Evolutionary conservation across 2,113 vertebrate genomes (phyloP), one percentile per base, ranked within the genome.

Genomic region (Sturnira hondurensis): DNA sequence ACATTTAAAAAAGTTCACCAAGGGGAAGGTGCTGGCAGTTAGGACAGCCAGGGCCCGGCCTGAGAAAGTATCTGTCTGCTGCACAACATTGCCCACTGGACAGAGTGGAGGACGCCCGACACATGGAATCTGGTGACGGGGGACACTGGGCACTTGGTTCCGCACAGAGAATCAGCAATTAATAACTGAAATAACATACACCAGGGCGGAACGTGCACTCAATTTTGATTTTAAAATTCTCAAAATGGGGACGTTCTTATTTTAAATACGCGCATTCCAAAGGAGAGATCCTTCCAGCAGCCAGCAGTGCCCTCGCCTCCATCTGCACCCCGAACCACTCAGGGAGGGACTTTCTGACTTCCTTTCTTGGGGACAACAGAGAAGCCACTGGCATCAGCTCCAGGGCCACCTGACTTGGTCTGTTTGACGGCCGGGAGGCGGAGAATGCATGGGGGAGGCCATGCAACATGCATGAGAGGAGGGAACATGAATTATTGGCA

Each of bases 181-280:
- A 76, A 36, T 22, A 74, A 41, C 0, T 22, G 91, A 43, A 93
- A 52, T 87, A 85, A 81, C 12, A 80, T 16, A 54, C 10, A 38
- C 43, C 15, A 58, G 84, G 50, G 36, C 36, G 36, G 33, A 97
- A 73, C 70, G 45, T 95, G 92, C 7, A 9, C 0, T 95, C 68
- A 67, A 31, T 63, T 95, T 89, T 89, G 85, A 95, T 96, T 96
- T 96, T 74, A 94, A 94, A 97, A 93, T 63, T 94, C 84, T 2
- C 24, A 50, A 96, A 86, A 45, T n/a, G 3, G 20, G n/a, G 36
- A 95, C 82, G 45, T 95, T 96, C 96, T 96, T 47, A 47, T 95
- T 96, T 96, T 97, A 94, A 20, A 93, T 20, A 54, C 19, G 6
- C 17, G 20, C 52, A 54, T 20, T 17, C 50, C 13, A 15, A 17